Conservation (phyloP, 2,113 vertebrate genomes). For the Donacobius atricapilla region DNA sequence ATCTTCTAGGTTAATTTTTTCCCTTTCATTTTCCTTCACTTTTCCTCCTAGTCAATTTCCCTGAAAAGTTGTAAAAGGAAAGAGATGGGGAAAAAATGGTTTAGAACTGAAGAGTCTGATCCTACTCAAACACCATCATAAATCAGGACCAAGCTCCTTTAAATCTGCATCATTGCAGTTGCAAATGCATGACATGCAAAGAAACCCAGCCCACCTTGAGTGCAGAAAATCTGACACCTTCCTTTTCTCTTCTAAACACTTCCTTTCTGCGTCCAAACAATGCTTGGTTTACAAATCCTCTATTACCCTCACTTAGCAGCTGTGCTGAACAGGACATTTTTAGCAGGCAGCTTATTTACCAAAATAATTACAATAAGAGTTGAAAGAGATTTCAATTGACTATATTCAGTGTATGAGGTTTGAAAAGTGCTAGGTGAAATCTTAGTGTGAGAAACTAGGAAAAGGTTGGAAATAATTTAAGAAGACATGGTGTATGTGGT, state of each 20-base stretch:
- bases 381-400: not conserved
- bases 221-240: not conserved
- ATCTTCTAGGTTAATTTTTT: not conserved
- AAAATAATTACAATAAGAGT: not conserved
- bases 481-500: not conserved
- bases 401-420: not conserved
- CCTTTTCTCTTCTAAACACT: not conserved
- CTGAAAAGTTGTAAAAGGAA: not conserved
- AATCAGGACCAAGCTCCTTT: not conserved
- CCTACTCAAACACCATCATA: not conserved
- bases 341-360: not conserved
- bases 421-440: not conserved
- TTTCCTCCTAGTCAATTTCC: not conserved
- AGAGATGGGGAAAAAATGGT: accelerated
- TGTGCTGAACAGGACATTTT: not conserved
- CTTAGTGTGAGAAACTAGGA: not conserved
- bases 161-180: not conserved
- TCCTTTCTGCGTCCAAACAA: not conserved
- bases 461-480: not conserved
- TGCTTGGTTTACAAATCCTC: not conserved
- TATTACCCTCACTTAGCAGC: not conserved
- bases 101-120: not conserved
- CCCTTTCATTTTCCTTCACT: not conserved
- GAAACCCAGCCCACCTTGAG: not conserved
- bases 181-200: not conserved